These are phyloP conservation scores for Phortica variegata DNA, from an alignment of 1,140 invertebrate species.

Conservation along the genomic window DNA sequence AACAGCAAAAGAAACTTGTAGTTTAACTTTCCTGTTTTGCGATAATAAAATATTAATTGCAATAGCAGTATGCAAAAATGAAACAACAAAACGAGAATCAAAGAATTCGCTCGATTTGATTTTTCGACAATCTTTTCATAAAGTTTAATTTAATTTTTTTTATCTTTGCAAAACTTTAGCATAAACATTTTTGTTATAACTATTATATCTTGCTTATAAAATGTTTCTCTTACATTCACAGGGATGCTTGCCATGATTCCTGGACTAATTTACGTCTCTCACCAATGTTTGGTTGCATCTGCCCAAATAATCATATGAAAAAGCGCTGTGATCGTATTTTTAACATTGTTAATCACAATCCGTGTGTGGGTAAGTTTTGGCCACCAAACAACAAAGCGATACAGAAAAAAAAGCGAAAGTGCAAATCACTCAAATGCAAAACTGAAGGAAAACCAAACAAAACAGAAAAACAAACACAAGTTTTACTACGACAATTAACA, in stretches of 20 bases:
- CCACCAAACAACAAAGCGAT: constrained; percentile 1
- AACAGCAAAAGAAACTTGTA: constrained; percentile 12
- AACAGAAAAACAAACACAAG: constrained; percentile 16
- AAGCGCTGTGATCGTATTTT: constrained; percentile 83
- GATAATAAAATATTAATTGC: constrained; percentile 51
- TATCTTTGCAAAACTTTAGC: too few relatives aligned
- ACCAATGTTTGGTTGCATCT: constrained; percentile 88
- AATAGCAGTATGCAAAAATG: constrained; percentile 32
- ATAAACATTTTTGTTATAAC: constrained; percentile 53
- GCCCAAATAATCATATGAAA: constrained; percentile 84
- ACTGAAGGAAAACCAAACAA: constrained; percentile 11
- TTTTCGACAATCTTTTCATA: too few relatives aligned
- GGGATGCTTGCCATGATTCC: constrained; percentile 78
- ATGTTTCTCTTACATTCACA: too few relatives aligned
- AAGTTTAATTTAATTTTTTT: too few relatives aligned
- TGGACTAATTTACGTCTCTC: constrained; percentile 80
- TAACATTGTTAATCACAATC: constrained; percentile 83
- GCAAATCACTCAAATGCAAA: constrained; percentile 7
- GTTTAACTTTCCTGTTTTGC: constrained; percentile 19
- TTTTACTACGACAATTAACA: constrained; percentile 21
- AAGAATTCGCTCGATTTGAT: too few relatives aligned
- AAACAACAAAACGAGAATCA: too few relatives aligned
- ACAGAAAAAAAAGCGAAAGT: too few relatives aligned
- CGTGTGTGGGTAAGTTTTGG: constrained; percentile 81
- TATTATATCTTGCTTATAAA: constrained; percentile 49